Base-by-base conservation (phyloP, 2,113 vertebrate species). In the Pogona vitticeps region DNA sequence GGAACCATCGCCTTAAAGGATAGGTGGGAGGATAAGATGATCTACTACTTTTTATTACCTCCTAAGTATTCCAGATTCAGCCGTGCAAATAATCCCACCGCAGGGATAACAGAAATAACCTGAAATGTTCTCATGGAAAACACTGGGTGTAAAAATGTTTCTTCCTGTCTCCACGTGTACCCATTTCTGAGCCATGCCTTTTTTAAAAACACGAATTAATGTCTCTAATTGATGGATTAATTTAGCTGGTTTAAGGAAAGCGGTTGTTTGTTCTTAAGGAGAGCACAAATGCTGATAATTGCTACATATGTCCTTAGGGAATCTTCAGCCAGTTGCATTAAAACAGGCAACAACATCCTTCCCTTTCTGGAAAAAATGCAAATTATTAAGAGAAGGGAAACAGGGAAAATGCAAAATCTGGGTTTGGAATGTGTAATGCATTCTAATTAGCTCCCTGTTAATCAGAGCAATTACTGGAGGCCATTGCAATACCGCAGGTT, bases 371-470 rank as follows among this genome's bases (percentile, higher is more conserved):
- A 6, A 76, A 6, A 76, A 92, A 94, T 89, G 86, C 88, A 95
- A 85, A 94, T 94, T 84, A 18, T 90, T 68, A 88, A 67, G 91
- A 92, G 85, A 33, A 3, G 58, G 17, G 21, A 5, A 90, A 92
- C 86, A 40, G 6, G 31, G 4, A 4, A 2, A 89, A 75, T 83
- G 92, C 90, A 12, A 83, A 84, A 90, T 91, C 88, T 91, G 77
- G 82, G 91, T 94, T 90, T 82, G 89, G 93, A 91, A 90, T 91
- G 80, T 56, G 80, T 91, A 94, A 91, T 82, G 85, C 90, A 93
- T 91, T 93, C 88, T 91, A 92, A 95, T 95, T 88, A 95, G 65
- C 90, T 91, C 81, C 77, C 76, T 86, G 71, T 91, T 94, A 93
- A 95, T 94, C 93, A 91, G 52, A 91, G 86, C 88, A 91, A 90